phyloP scores from a whole-genome alignment of 2,113 vertebrate species.

The Callopanchax toddi region DNA sequence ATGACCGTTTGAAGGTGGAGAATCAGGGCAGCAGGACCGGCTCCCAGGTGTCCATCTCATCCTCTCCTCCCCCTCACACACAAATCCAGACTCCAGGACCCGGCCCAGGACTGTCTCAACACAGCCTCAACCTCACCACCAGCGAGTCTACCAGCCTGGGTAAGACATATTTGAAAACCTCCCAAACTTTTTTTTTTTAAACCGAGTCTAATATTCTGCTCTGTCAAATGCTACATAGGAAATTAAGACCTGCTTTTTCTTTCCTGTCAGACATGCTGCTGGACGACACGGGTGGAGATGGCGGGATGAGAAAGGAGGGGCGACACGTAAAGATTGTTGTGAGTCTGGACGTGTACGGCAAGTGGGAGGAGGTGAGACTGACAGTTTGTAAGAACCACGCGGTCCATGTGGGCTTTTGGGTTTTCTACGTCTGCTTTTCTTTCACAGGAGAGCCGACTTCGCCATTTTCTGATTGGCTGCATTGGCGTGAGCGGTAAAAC shows the following conservation, averaged over 20 bases:
- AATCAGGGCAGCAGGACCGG: slow-evolving; percentile 87
- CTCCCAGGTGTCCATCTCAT: slow-evolving; percentile 90
- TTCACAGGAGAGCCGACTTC: slow-evolving; percentile 83
- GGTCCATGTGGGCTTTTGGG: not conserved
- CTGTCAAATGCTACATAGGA: too few relatives aligned
- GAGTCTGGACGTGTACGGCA: slow-evolving; percentile 86
- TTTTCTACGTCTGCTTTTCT: not conserved
- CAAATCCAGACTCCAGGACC: slow-evolving; percentile 71
- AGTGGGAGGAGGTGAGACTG: slow-evolving; percentile 90
- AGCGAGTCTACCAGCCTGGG: slow-evolving; percentile 94
- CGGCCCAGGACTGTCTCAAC: slow-evolving; percentile 84
- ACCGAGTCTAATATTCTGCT: too few relatives aligned
- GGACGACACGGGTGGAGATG: slow-evolving; percentile 89
- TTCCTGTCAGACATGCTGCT: slow-evolving; percentile 90
- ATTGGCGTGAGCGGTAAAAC: slow-evolving; percentile 98
- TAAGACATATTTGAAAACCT: slow-evolving; percentile 65
- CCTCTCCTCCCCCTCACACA: slow-evolving; percentile 80
- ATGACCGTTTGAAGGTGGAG: slow-evolving; percentile 93
- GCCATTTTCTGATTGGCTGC: slow-evolving; percentile 93
- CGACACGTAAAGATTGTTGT: slow-evolving; percentile 94
- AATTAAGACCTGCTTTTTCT: too few relatives aligned
- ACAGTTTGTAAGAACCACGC: not conserved
- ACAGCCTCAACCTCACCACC: slow-evolving; percentile 89
- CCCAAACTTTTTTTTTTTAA: too few relatives aligned
- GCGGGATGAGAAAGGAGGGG: slow-evolving; percentile 89